Base-by-base conservation (phyloP, 2,113 vertebrate genomes). In the Cephalopterus ornatus region DNA sequence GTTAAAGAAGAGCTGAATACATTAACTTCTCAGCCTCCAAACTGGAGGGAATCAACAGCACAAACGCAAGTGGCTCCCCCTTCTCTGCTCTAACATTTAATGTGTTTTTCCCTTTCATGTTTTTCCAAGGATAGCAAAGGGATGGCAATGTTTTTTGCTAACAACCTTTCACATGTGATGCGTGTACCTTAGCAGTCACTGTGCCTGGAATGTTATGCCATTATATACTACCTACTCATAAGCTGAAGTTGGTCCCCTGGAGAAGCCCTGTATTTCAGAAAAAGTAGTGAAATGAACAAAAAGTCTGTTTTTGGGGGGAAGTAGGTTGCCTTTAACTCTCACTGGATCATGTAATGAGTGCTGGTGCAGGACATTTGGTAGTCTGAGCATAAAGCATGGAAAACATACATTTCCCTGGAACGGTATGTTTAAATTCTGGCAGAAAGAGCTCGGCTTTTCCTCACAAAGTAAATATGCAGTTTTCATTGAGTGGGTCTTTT, bases 1-100 rank as follows among this genome's bases (percentile, higher is more conserved):
- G 12, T 85, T 96, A 96, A 90, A 80, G 78, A n/a, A 44, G 84
- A 93, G 73, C 70, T 46, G 96, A 93, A 97, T 92, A 73, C 55
- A 93, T 96, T 94, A 96, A 87, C 91, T 94, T 92, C 72, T 76
- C 88, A 92, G 65, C 72, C 83, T 91, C 75, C 79, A 66, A 86
- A 86, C 59, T 35, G 72, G 27, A 44, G 63, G 46, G 9, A 84
- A 75, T 47, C 86, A 39, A 20, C 7, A 30, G 68, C 73, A 79
- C 32, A 32, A 84, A 88, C 1, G 16, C 0, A 5, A 79, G 61
- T 2, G 41, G 75, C 56, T 76, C 58, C 59, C 26, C 61, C 10
- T 15, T 61, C 73, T 78, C 73, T 67, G 32, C 65, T 11, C 2
- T 24, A 92, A 35, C 41, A 58, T 50, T 65, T 72, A 52, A 52